These are phyloP conservation scores for Willowsia nigromaculata DNA, from an alignment of 2,888 invertebrate species.

Conservation along the genomic window DNA sequence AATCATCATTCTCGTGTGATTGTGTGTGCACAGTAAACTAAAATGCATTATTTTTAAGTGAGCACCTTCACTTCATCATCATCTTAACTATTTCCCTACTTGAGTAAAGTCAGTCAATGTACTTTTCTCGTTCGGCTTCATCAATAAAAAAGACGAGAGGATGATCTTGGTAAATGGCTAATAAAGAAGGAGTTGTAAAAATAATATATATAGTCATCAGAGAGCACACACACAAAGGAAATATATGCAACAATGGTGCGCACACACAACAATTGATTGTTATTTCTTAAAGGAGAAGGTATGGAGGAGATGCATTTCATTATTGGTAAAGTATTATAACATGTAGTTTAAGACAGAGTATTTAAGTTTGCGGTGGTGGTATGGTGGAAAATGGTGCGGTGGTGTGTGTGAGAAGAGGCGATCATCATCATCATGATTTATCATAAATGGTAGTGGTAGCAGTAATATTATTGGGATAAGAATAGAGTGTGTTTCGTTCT, in stretches of 20 bases:
- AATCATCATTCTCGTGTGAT: neutral
- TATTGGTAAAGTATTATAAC: neutral
- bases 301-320: no score
- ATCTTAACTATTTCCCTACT: neutral
- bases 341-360: no score
- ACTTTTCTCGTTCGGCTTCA: constrained; percentile 1
- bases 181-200: neutral
- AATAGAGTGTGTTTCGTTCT: neutral
- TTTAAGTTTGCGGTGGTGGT: no score
- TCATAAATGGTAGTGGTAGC: neutral
- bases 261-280: no score
- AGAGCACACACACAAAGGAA: no score
- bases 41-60: neutral
- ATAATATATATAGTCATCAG: neutral
- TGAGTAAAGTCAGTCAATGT: neutral
- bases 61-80: neutral
- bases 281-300: no score
- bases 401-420: neutral
- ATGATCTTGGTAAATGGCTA: neutral
- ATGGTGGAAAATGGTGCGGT: no score
- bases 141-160: neutral
- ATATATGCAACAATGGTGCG: no score
- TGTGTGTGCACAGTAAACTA: neutral
- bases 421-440: neutral
- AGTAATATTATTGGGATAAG: neutral